These are phyloP conservation scores for Cichladusa arquata DNA, from an alignment of 2,113 vertebrate genomes.

Conservation along the genomic window DNA sequence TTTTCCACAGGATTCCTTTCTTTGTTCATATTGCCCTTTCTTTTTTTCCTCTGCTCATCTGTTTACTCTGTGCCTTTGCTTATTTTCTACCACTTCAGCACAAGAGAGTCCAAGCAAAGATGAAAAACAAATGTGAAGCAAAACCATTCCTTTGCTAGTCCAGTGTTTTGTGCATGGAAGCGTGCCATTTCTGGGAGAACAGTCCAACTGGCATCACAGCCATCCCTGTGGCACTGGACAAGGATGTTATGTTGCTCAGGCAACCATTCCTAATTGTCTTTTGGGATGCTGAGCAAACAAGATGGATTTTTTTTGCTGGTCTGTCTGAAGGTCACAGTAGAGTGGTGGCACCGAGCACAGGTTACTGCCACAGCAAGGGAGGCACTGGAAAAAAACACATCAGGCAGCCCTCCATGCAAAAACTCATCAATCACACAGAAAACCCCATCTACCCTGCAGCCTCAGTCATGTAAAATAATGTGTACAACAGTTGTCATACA, in stretches of 20 bases:
- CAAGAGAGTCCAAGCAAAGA: neutral
- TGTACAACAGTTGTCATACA: neutral
- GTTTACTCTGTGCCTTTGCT: neutral
- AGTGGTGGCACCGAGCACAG: neutral
- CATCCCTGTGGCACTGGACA: slow-evolving; percentile 50
- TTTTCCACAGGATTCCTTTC: neutral
- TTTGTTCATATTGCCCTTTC: neutral
- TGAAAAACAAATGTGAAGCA: neutral
- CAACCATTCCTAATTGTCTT: slow-evolving; percentile 66
- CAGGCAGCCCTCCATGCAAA: neutral
- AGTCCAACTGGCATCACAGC: slow-evolving; percentile 47
- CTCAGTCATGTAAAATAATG: neutral
- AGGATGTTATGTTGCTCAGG: slow-evolving; percentile 65
- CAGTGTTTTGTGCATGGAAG: neutral
- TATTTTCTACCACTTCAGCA: neutral
- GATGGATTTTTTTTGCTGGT: neutral
- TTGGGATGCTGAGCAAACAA: slow-evolving; percentile 53
- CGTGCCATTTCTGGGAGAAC: neutral
- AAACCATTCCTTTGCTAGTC: neutral
- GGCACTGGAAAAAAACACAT: neutral
- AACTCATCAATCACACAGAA: slow-evolving; percentile 27
- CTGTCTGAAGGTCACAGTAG: slow-evolving; percentile 56
- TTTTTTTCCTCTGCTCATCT: neutral
- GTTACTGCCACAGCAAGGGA: slow-evolving; percentile 3
- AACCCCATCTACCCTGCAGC: neutral